Conservation (phyloP, 1,140 invertebrate species). For the Zaprionus davidi region DNA sequence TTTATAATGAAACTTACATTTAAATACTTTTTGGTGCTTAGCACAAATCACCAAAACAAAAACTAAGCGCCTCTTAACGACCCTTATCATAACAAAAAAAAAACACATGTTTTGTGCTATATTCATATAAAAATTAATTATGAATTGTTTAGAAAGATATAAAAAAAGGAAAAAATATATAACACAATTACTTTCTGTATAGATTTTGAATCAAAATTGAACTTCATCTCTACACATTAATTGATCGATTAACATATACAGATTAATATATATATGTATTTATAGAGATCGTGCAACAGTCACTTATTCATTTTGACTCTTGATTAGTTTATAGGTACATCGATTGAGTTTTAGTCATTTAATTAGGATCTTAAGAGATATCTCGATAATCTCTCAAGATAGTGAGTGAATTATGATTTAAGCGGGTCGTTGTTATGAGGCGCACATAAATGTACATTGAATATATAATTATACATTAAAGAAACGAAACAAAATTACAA, state of each 20-base stretch:
- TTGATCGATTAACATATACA: constrained; percentile 27
- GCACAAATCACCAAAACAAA: constrained; percentile 65
- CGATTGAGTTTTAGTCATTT: constrained; percentile 65
- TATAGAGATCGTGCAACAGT: constrained; percentile 26
- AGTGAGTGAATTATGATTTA: too few species aligned
- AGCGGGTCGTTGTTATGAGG: constrained; percentile 38
- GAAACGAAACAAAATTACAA: constrained; percentile 28
- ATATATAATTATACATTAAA: constrained; percentile 40
- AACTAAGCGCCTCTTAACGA: constrained; percentile 27
- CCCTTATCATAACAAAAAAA: constrained; percentile 32
- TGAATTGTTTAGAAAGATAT: constrained; percentile 58
- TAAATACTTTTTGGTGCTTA: constrained; percentile 67
- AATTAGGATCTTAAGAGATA: constrained; percentile 57
- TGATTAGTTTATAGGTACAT: constrained; percentile 60
- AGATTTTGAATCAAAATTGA: constrained; percentile 51
- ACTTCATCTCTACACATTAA: constrained; percentile 45
- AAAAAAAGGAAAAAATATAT: constrained; percentile 10
- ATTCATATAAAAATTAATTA: constrained; percentile 14
- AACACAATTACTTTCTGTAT: constrained; percentile 49
- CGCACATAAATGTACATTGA: constrained; percentile 69
- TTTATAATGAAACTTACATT: constrained; percentile 49
- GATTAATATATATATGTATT: constrained; percentile 6
- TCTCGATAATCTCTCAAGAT: too few species aligned
- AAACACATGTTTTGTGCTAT: constrained; percentile 24
- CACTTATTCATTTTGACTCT: constrained; percentile 36